Evolutionary conservation across 2,888 invertebrate species (phyloP).

Genomic region (Patella depressa): DNA sequence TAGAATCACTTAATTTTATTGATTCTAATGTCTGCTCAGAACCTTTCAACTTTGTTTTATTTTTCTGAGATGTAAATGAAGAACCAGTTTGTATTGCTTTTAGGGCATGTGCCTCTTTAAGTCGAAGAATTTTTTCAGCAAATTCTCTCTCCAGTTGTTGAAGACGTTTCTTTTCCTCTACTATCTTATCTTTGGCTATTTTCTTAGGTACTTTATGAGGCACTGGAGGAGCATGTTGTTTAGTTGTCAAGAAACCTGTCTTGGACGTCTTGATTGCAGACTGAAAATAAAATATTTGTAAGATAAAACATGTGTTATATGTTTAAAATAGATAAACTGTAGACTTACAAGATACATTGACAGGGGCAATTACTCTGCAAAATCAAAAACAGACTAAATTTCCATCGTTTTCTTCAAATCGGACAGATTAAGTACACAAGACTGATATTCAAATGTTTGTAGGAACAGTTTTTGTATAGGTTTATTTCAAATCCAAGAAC

Average conservation of each 20-base stretch:
- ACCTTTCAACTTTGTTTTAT: conserved; percentile 16
- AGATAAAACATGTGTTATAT: no score
- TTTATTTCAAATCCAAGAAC: no score
- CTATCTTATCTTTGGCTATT: conserved; percentile 32
- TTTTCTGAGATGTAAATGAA: not conserved
- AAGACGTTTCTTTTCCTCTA: conserved; percentile 49
- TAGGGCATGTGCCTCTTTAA: conserved; percentile 42
- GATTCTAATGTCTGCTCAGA: conserved; percentile 41
- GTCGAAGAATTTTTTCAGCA: conserved; percentile 48
- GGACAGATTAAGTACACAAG: no score
- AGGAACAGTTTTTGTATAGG: no score
- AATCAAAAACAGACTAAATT: no score
- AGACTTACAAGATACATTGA: no score
- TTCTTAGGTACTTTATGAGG: conserved; percentile 9
- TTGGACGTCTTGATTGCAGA: conserved; percentile 23
- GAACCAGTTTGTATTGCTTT: conserved; percentile 12
- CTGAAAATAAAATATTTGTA: conserved; percentile 13
- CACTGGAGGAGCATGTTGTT: conserved; percentile 24
- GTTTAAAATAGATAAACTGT: no score
- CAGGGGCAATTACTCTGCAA: no score
- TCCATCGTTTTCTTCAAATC: no score
- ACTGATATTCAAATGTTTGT: no score
- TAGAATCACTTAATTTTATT: conserved; percentile 38
- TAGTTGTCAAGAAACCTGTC: not conserved
- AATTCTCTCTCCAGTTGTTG: conserved; percentile 50